Evolutionary conservation across 2,113 vertebrate genomes (phyloP).

Genomic region (Myotis lucifugus): DNA sequence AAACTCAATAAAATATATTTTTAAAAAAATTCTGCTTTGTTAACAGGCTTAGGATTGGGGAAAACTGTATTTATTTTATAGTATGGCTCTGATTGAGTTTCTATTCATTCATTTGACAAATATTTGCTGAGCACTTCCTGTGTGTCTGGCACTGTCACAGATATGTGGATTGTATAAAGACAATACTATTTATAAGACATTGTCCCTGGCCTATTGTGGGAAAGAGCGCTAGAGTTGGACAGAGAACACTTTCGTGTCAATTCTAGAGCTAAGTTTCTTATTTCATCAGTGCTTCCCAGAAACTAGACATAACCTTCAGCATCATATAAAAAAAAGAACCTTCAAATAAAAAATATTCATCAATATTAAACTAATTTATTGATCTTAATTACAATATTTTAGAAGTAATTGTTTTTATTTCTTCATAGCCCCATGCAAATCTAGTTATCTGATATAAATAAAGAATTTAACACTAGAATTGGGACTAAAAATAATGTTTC

Average conservation of each 20-base stretch:
- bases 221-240: not conserved
- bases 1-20: too few species aligned
- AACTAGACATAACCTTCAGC: not conserved
- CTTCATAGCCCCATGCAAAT: not conserved
- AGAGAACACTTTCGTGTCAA: not conserved
- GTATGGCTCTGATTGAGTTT: not conserved
- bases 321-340: not conserved
- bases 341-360: not conserved
- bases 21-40: not conserved
- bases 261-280: not conserved
- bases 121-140: not conserved
- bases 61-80: conserved; percentile 52
- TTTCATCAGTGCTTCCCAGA: not conserved
- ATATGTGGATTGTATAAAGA: not conserved
- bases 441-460: not conserved
- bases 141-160: not conserved
- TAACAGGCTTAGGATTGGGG: not conserved
- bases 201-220: not conserved
- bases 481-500: not conserved
- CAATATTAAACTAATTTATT: not conserved
- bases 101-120: conserved; percentile 5
- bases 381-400: not conserved
- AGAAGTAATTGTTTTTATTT: not conserved
- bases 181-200: not conserved
- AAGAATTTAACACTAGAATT: not conserved